These are phyloP conservation scores for Patella vulgata DNA, from an alignment of 1,140 invertebrate species.

Conservation along the genomic window DNA sequence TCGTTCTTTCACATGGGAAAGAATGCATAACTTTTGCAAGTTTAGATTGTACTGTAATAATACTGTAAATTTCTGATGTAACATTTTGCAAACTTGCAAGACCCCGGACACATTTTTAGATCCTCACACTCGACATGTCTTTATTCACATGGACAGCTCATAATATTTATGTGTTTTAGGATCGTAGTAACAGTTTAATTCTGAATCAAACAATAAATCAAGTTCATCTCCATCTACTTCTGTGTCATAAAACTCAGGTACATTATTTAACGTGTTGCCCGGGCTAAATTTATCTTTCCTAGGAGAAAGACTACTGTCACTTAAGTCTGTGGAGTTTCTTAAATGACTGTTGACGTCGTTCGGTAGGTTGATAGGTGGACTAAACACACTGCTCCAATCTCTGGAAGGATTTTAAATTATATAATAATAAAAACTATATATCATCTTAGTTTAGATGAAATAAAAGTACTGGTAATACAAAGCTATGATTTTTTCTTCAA, in stretches of 20 bases:
- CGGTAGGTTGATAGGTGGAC: conserved; percentile 58
- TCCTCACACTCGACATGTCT: too few relatives aligned
- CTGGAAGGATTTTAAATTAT: conserved; percentile 32
- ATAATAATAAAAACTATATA: neutral
- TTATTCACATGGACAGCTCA: conserved; percentile 50
- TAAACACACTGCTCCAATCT: conserved; percentile 62
- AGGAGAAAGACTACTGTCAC: conserved; percentile 27
- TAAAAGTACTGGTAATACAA: too few relatives aligned
- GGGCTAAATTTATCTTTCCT: conserved; percentile 18
- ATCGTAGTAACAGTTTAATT: conserved; percentile 66
- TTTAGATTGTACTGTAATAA: too few relatives aligned
- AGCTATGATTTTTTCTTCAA: too few relatives aligned
- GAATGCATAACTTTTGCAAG: too few relatives aligned
- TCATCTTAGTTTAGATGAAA: neutral
- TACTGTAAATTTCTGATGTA: too few relatives aligned
- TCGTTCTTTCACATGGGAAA: too few relatives aligned
- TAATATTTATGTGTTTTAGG: conserved; percentile 65
- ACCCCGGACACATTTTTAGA: too few relatives aligned
- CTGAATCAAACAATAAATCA: conserved; percentile 64
- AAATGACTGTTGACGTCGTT: conserved; percentile 31
- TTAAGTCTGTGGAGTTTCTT: conserved; percentile 32
- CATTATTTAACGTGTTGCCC: neutral
- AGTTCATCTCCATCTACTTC: conserved; percentile 58
- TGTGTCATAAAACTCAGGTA: conserved; percentile 1
- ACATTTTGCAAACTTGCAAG: too few relatives aligned